Evolutionary conservation across 2,888 invertebrate genomes (phyloP).

Genomic region (Meta bourneti): DNA sequence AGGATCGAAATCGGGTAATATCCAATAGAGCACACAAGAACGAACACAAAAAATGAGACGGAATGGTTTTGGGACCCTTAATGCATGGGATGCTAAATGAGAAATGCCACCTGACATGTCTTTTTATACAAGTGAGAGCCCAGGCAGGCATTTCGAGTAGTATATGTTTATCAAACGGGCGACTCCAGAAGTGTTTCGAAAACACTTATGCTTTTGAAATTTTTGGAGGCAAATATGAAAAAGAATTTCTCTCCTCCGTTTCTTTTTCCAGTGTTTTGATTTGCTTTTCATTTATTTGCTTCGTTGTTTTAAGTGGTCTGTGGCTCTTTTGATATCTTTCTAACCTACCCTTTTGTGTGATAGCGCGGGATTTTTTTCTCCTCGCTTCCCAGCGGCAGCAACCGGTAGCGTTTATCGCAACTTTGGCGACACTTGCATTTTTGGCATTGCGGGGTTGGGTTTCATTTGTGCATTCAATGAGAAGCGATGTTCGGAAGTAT

Average conservation of each 20-base stretch:
- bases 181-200: conserved; percentile 62
- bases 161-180: conserved; percentile 62
- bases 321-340: conserved; percentile 57
- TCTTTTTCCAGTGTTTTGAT: conserved; percentile 29
- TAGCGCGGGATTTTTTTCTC: conserved; percentile 22
- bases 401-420: background rate
- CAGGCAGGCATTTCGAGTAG: conserved; percentile 42
- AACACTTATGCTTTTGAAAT: conserved; percentile 70
- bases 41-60: background rate
- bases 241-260: conserved; percentile 27
- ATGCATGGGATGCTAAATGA: conserved; percentile 25
- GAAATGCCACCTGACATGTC: conserved; percentile 28
- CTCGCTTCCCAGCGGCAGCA: background rate
- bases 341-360: conserved; percentile 22
- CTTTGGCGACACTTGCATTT: background rate
- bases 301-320: conserved; percentile 66
- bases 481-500: conserved; percentile 11
- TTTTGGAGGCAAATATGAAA: conserved; percentile 71
- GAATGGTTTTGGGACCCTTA: conserved; percentile 24
- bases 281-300: conserved; percentile 54
- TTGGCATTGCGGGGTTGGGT: background rate
- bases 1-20: background rate
- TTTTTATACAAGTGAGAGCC: conserved; percentile 55
- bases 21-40: background rate
- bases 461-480: conserved; percentile 21